Evolutionary conservation across 2,888 invertebrate genomes (phyloP).

Genomic region (Sinopyrophorus schimmeli): DNA sequence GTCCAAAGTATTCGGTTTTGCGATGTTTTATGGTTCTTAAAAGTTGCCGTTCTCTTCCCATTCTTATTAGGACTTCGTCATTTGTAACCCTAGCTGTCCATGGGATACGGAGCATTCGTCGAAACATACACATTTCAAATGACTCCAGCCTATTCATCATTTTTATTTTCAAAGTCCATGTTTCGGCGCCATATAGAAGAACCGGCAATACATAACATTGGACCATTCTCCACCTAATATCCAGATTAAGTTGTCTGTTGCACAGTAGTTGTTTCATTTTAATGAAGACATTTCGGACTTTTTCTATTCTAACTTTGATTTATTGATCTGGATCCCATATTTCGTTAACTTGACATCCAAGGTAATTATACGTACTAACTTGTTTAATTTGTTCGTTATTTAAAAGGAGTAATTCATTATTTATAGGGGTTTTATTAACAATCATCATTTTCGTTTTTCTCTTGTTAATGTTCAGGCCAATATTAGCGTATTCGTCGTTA

Average conservation of each 20-base stretch:
- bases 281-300: too few species aligned
- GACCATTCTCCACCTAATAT: not conserved
- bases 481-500: constrained; percentile 5
- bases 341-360: not conserved
- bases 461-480: not conserved
- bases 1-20: not conserved
- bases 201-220: not conserved
- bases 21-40: too few species aligned
- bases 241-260: not conserved
- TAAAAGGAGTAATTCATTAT: not conserved
- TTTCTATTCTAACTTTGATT: not conserved
- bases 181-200: not conserved
- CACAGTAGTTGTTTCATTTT: not conserved
- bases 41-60: too few species aligned
- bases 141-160: not conserved
- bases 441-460: constrained; percentile 1
- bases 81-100: not conserved
- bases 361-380: not conserved
- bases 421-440: constrained; percentile 3
- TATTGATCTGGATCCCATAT: not conserved
- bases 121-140: not conserved
- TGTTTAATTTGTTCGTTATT: not conserved
- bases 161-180: not conserved
- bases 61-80: not conserved
- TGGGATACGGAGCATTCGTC: not conserved